Evolutionary conservation across 2,113 vertebrate species (phyloP), one percentile per base, ranked within the genome.

Genomic region (Trinectes maculatus): DNA sequence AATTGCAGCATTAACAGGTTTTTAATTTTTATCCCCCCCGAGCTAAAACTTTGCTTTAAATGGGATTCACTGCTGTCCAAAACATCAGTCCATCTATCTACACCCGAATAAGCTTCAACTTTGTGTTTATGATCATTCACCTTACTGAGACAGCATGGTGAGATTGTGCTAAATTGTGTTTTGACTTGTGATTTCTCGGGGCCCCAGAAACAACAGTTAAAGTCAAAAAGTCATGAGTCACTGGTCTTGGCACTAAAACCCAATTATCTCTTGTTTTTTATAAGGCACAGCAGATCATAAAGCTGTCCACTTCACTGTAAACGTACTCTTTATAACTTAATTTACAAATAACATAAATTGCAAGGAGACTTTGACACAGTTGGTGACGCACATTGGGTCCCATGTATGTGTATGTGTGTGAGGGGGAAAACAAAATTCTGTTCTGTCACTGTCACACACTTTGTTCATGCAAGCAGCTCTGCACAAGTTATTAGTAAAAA

Each of bases 301-400:
- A 61, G 51, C 42, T 29, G 46, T 25, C 28, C 0, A 1, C 48
- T 25, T 9, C 18, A 49, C 29, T 21, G 43, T 18, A 47, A 49
- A 51, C 60, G 18, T 19, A 0, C 40, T 28, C 21, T 21, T 4
- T 40, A 8, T 25, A 3, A 3, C 16, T 61, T 21, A 12, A 31
- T 40, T 48, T 49, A 31, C 53, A 64, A 73, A 48, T n/a, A 36
- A 34, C 40, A 24, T 71, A 2, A 36, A 22, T 29, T 12, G 6
- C 22, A 47, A 16, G 40, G 25, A 55, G 4, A 22, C 34, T 43
- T 54, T 18, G 26, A 52, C 34, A 57, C 28, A 37, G 54, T 60
- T 65, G 62, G 64, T 84, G 82, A 76, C 3, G 53, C 75, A 78
- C 54, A 37, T 13, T 6, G 26, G 7, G 19, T 69, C 33, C 61